phyloP scores from a whole-genome alignment of 2,113 vertebrate genomes.

The Cryptomyrus ogoouensis region DNA sequence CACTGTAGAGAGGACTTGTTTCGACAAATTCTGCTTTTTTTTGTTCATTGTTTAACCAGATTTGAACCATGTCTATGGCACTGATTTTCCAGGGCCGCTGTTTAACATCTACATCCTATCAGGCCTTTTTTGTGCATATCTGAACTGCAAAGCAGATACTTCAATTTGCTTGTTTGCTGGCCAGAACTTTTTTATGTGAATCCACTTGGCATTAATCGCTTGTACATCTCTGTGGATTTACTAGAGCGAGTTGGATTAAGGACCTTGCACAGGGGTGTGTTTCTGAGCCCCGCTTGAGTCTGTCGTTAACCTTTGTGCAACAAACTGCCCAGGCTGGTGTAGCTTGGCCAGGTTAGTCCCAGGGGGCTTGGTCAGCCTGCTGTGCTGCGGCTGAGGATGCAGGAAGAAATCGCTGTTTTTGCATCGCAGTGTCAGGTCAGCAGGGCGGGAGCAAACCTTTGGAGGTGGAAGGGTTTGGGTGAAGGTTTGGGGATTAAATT shows the following conservation, averaged over 20 bases:
- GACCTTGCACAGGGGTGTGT: not conserved
- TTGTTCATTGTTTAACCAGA: not conserved
- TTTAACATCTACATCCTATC: not conserved
- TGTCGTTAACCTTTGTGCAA: not conserved
- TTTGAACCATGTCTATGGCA: not conserved
- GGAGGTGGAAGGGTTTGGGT: not conserved
- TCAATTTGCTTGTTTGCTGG: not conserved
- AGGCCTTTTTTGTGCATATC: not conserved
- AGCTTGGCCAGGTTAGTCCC: not conserved
- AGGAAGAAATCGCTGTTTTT: not conserved
- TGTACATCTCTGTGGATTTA: not conserved
- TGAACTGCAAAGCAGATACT: not conserved
- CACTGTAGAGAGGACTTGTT: not conserved
- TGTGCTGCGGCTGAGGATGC: not conserved
- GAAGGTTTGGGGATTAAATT: not conserved
- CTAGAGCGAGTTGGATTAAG: not conserved
- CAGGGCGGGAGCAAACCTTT: not conserved
- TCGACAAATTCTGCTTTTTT: not conserved
- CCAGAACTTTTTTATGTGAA: not conserved
- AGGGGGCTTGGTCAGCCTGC: not conserved
- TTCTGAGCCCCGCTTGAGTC: not conserved
- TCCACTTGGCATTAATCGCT: not conserved
- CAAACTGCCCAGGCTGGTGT: not conserved
- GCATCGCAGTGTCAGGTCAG: not conserved
- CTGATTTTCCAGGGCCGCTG: not conserved